phyloP scores from a whole-genome alignment of 2,113 vertebrate genomes.

The Tichodroma muraria region DNA sequence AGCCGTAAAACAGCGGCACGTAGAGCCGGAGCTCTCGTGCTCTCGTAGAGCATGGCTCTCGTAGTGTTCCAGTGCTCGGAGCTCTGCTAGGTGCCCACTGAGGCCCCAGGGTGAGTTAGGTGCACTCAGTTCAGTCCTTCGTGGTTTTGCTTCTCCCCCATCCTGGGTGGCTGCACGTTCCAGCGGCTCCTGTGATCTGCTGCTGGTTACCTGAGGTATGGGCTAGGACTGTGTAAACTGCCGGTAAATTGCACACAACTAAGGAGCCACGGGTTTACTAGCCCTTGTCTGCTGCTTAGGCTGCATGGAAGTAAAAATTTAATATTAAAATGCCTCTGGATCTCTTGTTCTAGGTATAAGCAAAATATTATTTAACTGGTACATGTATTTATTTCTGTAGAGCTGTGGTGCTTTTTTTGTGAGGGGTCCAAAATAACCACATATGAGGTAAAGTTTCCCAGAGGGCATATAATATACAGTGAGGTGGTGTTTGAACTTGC shows the following conservation, averaged over 20 bases:
- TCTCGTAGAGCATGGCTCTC: no score
- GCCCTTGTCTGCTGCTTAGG: background rate
- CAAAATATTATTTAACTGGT: background rate
- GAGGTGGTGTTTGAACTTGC: constrained; percentile 13
- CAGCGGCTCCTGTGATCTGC: background rate
- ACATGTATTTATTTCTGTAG: background rate
- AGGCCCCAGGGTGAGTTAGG: background rate
- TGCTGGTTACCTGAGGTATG: rapidly evolving
- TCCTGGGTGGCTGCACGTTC: background rate
- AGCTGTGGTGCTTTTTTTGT: background rate
- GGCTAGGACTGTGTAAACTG: background rate
- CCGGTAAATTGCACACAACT: background rate
- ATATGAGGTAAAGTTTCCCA: background rate
- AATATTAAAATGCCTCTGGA: background rate
- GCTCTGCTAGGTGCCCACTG: background rate
- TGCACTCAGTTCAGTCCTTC: background rate
- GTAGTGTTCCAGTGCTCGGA: no score
- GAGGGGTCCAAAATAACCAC: background rate
- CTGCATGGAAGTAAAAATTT: background rate
- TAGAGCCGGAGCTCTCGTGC: background rate
- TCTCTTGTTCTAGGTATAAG: background rate
- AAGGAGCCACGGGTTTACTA: background rate
- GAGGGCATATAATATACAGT: background rate
- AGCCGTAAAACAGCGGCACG: rapidly evolving
- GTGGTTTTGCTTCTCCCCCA: background rate